Evolutionary conservation across 2,113 vertebrate species (phyloP).

Genomic region (Picathartes gymnocephalus): DNA sequence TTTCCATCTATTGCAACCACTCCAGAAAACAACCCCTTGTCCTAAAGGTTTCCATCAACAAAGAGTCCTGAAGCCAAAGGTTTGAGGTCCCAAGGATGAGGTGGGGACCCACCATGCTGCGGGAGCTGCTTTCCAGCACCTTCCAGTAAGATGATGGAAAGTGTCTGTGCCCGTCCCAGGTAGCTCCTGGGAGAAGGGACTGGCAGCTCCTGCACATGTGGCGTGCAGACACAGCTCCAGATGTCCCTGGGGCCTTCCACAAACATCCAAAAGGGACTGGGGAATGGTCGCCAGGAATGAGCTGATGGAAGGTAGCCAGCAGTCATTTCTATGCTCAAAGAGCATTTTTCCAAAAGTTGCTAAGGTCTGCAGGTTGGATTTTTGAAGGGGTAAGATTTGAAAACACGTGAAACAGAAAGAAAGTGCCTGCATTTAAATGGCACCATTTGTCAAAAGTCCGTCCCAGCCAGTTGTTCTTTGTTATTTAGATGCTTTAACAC

Average conservation of each 20-base stretch:
- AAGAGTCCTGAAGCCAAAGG: not conserved
- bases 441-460: not conserved
- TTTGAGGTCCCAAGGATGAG: not conserved
- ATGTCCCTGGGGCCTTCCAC: constrained; percentile 28
- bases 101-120: not conserved
- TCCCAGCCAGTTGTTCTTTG: not conserved
- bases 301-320: constrained; percentile 35
- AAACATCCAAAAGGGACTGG: constrained; percentile 27
- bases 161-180: not conserved
- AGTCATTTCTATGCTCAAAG: constrained; percentile 26
- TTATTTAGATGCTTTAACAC: not conserved
- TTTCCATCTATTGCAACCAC: not conserved
- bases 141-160: not conserved
- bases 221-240: constrained; percentile 13
- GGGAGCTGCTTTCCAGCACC: not conserved
- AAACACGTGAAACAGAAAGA: not conserved
- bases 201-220: constrained; percentile 7
- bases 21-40: not conserved
- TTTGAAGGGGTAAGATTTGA: not conserved
- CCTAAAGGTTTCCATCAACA: not conserved
- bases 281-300: constrained; percentile 20
- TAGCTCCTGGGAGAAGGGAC: not conserved
- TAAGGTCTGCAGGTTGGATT: not conserved
- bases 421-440: not conserved
- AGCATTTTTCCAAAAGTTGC: not conserved